Conservation (phyloP, 2,797 vertebrate species). For the Acanthiza pusilla region DNA sequence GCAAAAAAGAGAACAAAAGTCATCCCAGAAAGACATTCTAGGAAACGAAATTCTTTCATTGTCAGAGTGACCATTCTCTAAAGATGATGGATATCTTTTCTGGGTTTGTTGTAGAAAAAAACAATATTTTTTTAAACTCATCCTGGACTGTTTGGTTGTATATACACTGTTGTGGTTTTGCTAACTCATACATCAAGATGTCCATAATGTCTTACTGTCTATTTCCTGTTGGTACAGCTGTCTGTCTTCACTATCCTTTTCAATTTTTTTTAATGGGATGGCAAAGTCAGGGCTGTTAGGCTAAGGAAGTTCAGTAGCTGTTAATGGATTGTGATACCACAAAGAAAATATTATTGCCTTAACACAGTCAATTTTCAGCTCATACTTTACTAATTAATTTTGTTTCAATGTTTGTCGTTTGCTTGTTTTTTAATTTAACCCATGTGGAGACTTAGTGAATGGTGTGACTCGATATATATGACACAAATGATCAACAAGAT, state of each 20-base stretch:
- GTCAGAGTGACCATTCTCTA: neutral
- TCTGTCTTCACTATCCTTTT: neutral
- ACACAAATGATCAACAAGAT: neutral
- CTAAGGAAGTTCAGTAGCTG: neutral
- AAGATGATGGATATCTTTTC: neutral
- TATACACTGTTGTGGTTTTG: neutral
- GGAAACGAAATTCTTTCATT: neutral
- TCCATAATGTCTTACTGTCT: neutral
- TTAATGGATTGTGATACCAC: neutral
- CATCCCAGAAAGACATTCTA: neutral
- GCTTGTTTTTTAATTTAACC: conserved; percentile 12
- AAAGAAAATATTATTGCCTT: neutral
- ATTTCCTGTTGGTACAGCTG: neutral
- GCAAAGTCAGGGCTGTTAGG: neutral
- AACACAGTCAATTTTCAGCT: neutral
- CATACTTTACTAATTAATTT: neutral
- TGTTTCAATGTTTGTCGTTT: neutral
- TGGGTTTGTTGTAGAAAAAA: neutral
- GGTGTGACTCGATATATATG: neutral
- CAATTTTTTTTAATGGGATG: neutral
- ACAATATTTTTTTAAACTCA: neutral
- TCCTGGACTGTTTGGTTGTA: neutral
- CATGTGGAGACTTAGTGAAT: neutral
- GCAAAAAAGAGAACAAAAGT: neutral
- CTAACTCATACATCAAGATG: neutral